Base-by-base conservation (phyloP, 2,113 vertebrate genomes). In the Capreolus pygargus region DNA sequence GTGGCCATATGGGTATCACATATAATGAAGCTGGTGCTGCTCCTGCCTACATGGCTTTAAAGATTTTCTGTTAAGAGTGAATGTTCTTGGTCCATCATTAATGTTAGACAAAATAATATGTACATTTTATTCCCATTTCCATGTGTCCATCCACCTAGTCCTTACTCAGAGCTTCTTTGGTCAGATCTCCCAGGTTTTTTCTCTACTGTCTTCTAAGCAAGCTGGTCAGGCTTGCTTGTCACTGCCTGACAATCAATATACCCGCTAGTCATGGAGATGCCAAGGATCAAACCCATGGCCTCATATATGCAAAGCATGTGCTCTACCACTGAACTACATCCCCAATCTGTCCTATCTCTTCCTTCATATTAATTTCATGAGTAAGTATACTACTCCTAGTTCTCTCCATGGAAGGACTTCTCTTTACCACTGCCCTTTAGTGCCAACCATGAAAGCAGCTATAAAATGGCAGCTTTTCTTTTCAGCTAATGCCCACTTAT, bases 271-370 rank as follows among this genome's bases (percentile, higher is more conserved):
- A 39, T 0, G 1, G 5, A 39, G 21, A 74, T 74, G 67, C 67
- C 67, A 74, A 13, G 36, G 19, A 74, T 39, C 1, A 0, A 74
- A 39, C 21, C 36, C 0, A 0, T 23, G 67, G 21, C 67, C 36
- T 74, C 67, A 39, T 74, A 13, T 36, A 39, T 74, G 67, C 36
- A 74, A 74, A 39, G 19, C n/a, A 70, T 6, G 19, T 9, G 6
- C 67, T 74, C 67, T 74, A 6, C 36, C n/a, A 74, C n/a, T 74
- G n/a, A 74, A 74, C 36, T 39, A 39, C 21, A 74, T 39, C n/a
- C 0, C 0, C 5, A 74, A 36, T 17, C 27, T 67, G 16, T n/a
- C 83, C 54, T 45, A 7, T 43, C 33, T 30, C 36, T 94, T 16
- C 23, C 15, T 7, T 89, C 33, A 83, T 43, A 36, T 21, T 64